These are phyloP conservation scores for Argyra leucocephala DNA, from an alignment of 2,888 invertebrate genomes.

Conservation along the genomic window DNA sequence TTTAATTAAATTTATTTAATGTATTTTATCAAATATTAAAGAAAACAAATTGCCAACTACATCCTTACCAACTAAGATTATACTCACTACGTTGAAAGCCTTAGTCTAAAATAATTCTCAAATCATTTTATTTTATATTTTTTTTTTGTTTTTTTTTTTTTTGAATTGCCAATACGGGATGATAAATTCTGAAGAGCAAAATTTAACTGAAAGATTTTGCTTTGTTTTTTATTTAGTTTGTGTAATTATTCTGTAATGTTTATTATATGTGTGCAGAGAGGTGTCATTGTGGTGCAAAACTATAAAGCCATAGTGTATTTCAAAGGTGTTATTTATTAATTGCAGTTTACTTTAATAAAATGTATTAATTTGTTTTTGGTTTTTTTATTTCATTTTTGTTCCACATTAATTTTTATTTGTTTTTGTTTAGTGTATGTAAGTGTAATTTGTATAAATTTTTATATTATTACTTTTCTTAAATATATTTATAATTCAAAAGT, in stretches of 20 bases:
- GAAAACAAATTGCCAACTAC: neutral
- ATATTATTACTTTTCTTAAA: neutral
- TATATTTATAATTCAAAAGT: neutral
- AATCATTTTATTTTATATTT: neutral
- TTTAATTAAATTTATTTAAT: too few relatives aligned
- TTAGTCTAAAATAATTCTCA: neutral
- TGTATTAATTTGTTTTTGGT: neutral
- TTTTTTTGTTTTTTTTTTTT: neutral
- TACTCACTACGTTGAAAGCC: slow-evolving; percentile 4
- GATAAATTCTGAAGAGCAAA: neutral
- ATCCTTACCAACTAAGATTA: neutral
- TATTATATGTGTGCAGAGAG: neutral
- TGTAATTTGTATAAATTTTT: neutral
- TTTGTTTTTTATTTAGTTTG: neutral
- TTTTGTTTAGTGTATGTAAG: neutral
- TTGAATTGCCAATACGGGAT: slow-evolving; percentile 2
- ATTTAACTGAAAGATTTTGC: neutral
- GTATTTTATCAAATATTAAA: too few relatives aligned
- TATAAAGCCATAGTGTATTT: neutral
- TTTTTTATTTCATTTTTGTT: neutral
- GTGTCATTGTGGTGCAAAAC: neutral
- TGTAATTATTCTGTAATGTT: neutral
- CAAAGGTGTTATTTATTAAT: neutral
- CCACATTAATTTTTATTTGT: neutral
- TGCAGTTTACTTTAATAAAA: neutral